A percentile compares a stretch with the other conserved stretches of the same genome.
These are phyloP conservation scores for Oryctolagus cuniculus DNA, from an alignment of 2,113 vertebrate species.

Conservation along the genomic window DNA sequence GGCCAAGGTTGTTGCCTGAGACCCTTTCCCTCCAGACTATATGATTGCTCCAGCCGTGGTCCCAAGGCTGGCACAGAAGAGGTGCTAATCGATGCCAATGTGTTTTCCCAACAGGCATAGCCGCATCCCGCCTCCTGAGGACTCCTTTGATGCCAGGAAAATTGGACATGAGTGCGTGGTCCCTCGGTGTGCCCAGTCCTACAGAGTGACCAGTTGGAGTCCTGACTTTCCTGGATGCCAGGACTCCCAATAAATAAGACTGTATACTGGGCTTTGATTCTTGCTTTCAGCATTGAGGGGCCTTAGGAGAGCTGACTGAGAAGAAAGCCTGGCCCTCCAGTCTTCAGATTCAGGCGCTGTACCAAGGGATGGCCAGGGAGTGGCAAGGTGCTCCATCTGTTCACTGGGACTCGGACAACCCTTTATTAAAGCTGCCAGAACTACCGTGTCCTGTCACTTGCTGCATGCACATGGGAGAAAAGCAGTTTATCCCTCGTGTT, in stretches of 20 bases:
- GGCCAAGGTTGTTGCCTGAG: neutral
- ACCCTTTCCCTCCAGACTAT: neutral
- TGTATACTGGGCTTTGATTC: neutral
- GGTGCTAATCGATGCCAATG: neutral
- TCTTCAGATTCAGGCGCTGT: neutral
- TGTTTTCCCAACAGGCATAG: conserved; percentile 72
- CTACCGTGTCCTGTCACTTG: neutral
- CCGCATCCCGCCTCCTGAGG: conserved; percentile 75
- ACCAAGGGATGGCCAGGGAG: neutral
- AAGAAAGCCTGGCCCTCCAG: neutral
- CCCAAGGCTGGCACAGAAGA: neutral
- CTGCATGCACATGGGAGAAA: rapidly evolving
- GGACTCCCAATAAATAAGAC: conserved; percentile 70
- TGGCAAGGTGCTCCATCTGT: too few relatives aligned
- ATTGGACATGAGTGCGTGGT: neutral
- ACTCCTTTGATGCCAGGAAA: neutral
- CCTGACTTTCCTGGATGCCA: conserved; percentile 7
- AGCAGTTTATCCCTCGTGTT: neutral
- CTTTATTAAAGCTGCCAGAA: neutral
- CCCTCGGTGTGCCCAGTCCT: neutral
- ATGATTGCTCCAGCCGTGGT: neutral
- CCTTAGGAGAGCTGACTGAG: neutral
- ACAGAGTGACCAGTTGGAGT: neutral
- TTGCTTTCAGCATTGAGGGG: conserved; percentile 5
- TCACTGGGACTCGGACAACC: neutral